A percentile compares a stretch with the other conserved stretches of the same genome.
Evolutionary conservation across 2,888 invertebrate species (phyloP).

Genomic region (Drosophila anceps): DNA sequence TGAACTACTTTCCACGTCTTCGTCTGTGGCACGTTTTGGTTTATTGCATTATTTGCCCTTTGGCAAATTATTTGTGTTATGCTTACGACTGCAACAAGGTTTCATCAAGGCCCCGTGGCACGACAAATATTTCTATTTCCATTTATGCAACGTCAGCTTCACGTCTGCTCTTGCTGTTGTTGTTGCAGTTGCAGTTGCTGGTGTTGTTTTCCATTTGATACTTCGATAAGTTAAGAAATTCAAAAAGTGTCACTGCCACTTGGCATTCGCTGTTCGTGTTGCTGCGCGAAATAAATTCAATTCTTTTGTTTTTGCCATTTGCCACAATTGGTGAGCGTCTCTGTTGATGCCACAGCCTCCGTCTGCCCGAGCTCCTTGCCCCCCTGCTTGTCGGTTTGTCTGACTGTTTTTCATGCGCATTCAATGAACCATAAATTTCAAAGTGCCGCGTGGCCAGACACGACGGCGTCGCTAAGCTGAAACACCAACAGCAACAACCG

Average conservation of each 20-base stretch:
- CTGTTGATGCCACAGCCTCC: background rate
- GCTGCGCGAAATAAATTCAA: slow-evolving; percentile 64
- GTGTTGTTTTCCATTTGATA: slow-evolving; percentile 37
- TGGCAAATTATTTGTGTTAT: slow-evolving; percentile 16
- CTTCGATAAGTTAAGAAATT: slow-evolving; percentile 49
- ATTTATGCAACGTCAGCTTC: slow-evolving; percentile 42
- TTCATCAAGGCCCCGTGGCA: slow-evolving; percentile 11
- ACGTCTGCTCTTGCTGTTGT: slow-evolving; percentile 7
- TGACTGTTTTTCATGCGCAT: slow-evolving; percentile 78
- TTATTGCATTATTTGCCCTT: slow-evolving; percentile 24
- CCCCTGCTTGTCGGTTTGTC: slow-evolving; percentile 38
- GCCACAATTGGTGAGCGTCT: slow-evolving; percentile 40
- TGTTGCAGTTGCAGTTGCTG: slow-evolving; percentile 12
- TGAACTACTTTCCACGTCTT: background rate
- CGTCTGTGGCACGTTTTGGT: slow-evolving; percentile 4
- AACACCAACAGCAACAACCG: slow-evolving; percentile 15
- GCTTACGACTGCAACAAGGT: slow-evolving; percentile 14
- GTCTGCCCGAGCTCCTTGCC: no score
- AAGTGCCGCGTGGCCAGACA: slow-evolving; percentile 75
- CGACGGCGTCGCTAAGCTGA: slow-evolving; percentile 63
- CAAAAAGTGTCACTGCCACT: slow-evolving; percentile 54
- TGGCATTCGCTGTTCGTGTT: slow-evolving; percentile 40
- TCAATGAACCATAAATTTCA: slow-evolving; percentile 81
- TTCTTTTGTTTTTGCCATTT: slow-evolving; percentile 68
- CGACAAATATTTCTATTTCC: slow-evolving; percentile 43